phyloP scores from a whole-genome alignment of 2,113 vertebrate genomes.

The Dipodomys ordii region DNA sequence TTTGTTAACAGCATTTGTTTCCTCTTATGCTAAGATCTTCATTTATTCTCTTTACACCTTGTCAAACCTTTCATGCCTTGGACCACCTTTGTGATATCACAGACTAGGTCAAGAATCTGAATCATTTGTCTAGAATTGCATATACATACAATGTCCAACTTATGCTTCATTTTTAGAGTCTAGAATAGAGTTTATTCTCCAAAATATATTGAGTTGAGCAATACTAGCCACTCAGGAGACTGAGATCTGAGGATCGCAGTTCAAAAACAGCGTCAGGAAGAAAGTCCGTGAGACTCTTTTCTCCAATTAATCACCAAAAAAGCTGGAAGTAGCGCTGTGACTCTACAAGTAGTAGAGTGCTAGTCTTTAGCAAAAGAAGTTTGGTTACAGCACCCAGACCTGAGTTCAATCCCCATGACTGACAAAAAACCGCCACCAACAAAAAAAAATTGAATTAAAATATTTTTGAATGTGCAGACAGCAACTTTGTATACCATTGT shows the following conservation, averaged over 20 bases:
- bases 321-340: no score
- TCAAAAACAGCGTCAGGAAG: no score
- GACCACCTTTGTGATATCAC: not conserved
- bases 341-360: no score
- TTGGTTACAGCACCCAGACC: no score
- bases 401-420: no score
- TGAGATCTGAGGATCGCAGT: no score
- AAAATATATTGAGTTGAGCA: no score
- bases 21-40: not conserved
- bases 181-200: not conserved
- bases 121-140: not conserved
- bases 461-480: not conserved
- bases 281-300: no score
- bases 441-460: constrained; percentile 5
- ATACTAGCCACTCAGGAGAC: no score
- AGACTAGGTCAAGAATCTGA: not conserved
- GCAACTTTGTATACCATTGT: not conserved
- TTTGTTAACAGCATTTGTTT: not conserved
- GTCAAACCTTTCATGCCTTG: not conserved
- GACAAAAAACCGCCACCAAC: not conserved
- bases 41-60: not conserved
- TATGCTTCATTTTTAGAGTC: not conserved
- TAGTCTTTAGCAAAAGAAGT: no score
- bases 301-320: no score
- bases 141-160: not conserved